Evolutionary conservation across 2,113 vertebrate genomes (phyloP).

Genomic region (Castor canadensis): DNA sequence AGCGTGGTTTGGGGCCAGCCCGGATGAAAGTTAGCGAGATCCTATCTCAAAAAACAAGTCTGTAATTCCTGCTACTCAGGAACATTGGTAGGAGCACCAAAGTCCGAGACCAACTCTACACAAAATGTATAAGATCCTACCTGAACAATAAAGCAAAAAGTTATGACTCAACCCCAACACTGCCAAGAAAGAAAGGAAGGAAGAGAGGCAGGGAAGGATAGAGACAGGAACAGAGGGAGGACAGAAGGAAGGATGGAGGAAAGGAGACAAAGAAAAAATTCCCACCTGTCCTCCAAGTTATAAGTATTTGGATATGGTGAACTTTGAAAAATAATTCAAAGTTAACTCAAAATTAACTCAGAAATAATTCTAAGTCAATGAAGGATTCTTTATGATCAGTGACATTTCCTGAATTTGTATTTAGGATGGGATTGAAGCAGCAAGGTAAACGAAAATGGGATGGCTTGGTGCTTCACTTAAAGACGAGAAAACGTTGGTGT

Average conservation of each 20-base stretch:
- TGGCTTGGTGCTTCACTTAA: not conserved
- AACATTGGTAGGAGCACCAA: too few species aligned
- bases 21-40: too few species aligned
- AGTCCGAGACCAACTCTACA: too few species aligned
- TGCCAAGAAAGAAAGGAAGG: not conserved
- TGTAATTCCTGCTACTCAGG: too few species aligned
- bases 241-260: too few species aligned
- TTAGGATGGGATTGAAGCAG: not conserved
- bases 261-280: not conserved
- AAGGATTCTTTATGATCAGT: not conserved
- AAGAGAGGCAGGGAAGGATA: not conserved
- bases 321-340: not conserved
- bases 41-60: too few species aligned
- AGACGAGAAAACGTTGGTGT: not conserved
- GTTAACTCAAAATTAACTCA: not conserved
- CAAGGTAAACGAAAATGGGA: too few species aligned
- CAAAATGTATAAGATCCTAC: too few species aligned
- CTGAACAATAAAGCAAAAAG: too few species aligned
- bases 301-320: not conserved
- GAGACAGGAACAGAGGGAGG: too few species aligned
- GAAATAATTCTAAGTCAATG: not conserved
- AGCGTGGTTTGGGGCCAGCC: too few species aligned
- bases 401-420: not conserved
- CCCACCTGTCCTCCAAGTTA: accelerated
- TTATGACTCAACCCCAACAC: too few species aligned